Percentiles rank a stretch among this genome's conserved stretches.
Evolutionary conservation across 2,797 vertebrate species (phyloP).

Genomic region (Intellagama lesueurii): DNA sequence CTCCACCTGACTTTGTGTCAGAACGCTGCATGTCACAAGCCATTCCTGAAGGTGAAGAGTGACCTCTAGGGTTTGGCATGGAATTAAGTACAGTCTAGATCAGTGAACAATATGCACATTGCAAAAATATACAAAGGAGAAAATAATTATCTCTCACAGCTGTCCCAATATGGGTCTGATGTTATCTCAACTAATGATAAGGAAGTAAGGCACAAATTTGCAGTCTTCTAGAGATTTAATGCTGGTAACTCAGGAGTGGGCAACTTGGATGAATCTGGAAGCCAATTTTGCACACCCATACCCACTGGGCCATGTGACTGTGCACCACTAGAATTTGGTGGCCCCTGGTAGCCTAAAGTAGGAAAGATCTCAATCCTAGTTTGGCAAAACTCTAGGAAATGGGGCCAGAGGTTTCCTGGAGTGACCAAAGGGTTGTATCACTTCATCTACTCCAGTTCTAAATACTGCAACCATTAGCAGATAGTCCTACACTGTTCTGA

Average conservation of each 20-base stretch:
- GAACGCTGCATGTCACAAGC: neutral
- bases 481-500: too few species aligned
- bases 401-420: too few species aligned
- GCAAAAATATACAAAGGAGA: neutral
- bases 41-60: constrained; percentile 10
- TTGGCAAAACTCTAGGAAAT: too few species aligned
- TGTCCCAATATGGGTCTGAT: neutral
- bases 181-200: neutral
- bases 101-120: neutral
- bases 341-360: neutral
- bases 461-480: too few species aligned
- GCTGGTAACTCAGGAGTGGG: neutral
- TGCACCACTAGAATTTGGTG: neutral
- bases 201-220: neutral
- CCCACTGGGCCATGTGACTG: neutral
- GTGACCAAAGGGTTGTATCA: too few species aligned
- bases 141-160: neutral
- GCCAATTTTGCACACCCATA: neutral
- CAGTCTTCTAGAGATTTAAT: neutral
- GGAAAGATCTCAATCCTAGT: too few species aligned
- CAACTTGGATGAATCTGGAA: neutral
- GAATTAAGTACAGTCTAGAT: neutral
- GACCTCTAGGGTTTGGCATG: neutral
- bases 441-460: too few species aligned
- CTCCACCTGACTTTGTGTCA: neutral